These are phyloP conservation scores for Dasypolia templi DNA, from an alignment of 2,888 invertebrate species.

Conservation along the genomic window DNA sequence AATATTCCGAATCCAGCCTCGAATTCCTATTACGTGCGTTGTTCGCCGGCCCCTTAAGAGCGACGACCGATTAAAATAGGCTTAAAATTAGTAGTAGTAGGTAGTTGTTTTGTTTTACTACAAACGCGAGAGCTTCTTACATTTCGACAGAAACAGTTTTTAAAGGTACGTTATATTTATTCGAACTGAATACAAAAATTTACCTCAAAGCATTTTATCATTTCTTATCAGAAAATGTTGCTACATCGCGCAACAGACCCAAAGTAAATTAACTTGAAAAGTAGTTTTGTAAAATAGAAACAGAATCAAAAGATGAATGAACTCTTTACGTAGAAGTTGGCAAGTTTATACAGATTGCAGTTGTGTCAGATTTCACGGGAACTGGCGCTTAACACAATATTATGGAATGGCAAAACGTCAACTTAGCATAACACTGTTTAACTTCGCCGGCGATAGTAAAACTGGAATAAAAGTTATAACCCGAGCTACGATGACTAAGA, in stretches of 20 bases:
- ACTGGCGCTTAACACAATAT: conserved; percentile 85
- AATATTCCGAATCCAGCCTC: too few species aligned
- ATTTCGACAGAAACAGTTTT: neutral
- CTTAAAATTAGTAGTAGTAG: too few species aligned
- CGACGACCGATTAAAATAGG: too few species aligned
- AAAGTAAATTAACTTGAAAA: conserved; percentile 59
- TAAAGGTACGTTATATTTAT: conserved; percentile 1
- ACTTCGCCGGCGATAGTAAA: conserved; percentile 76
- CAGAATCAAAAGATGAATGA: conserved; percentile 72
- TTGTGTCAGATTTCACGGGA: conserved; percentile 83
- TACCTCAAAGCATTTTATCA: conserved; percentile 40
- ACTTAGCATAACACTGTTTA: conserved; percentile 84
- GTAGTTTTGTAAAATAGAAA: conserved; percentile 57
- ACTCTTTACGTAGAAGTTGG: conserved; percentile 74
- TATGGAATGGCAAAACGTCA: conserved; percentile 83
- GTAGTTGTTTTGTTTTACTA: too few species aligned
- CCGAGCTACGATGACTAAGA: conserved; percentile 33
- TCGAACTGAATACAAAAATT: conserved; percentile 30
- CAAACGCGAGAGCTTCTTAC: neutral
- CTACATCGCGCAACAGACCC: conserved; percentile 29
- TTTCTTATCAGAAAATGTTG: conserved; percentile 49
- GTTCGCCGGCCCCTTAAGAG: too few species aligned
- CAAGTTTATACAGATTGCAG: conserved; percentile 83
- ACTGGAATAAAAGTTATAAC: conserved; percentile 67
- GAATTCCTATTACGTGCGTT: too few species aligned